These are phyloP conservation scores for Thamnophis elegans DNA, from an alignment of 2,797 vertebrate species.

Conservation along the genomic window DNA sequence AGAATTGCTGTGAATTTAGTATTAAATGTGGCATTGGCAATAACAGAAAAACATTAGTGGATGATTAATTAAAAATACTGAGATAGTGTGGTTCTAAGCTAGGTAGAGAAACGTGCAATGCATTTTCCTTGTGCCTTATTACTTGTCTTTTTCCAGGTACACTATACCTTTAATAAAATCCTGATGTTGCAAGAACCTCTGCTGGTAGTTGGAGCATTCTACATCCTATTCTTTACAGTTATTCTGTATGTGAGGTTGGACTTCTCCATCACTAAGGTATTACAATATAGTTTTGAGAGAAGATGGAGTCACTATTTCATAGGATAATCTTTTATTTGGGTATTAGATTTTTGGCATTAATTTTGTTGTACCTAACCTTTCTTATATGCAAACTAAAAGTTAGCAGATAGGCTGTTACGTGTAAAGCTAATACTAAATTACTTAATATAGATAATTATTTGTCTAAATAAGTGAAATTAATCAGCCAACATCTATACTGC, in stretches of 20 bases:
- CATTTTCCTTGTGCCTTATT: neutral
- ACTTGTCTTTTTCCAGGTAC: constrained; percentile 74
- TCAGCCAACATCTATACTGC: neutral
- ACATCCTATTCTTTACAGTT: constrained; percentile 97
- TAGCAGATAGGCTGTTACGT: neutral
- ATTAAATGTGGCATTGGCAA: neutral
- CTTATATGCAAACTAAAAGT: neutral
- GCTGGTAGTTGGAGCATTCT: constrained; percentile 94
- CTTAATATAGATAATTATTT: neutral
- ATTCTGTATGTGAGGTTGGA: constrained; percentile 97
- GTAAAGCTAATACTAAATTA: neutral
- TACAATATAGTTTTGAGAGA: neutral
- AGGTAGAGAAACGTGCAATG: neutral
- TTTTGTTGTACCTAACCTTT: neutral
- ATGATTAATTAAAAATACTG: neutral
- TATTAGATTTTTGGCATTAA: neutral
- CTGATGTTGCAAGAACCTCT: constrained; percentile 98
- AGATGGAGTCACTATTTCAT: neutral
- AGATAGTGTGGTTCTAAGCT: neutral
- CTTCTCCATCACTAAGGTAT: constrained; percentile 98
- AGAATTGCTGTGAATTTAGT: neutral
- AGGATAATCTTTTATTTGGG: neutral
- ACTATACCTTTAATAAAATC: constrained; percentile 96
- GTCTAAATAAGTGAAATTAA: neutral
- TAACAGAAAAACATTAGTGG: neutral